Evolutionary conservation across 2,888 invertebrate species (phyloP), one percentile per base, ranked within the genome.

Genomic region (Stenodera caucasica): DNA sequence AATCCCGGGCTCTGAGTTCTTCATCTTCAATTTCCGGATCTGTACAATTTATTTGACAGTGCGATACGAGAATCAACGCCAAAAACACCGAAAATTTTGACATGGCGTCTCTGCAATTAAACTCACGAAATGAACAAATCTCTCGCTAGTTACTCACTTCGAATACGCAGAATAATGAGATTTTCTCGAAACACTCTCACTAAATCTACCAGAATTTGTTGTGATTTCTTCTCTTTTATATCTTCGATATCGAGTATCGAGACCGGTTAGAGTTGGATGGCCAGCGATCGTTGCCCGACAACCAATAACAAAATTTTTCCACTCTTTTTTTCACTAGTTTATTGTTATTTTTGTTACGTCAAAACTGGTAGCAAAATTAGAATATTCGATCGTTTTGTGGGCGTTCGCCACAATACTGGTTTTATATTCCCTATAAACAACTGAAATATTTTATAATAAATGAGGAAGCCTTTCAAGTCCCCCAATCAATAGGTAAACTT

Each of bases 1-100:
- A 87, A 67, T 86, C 84, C 33, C 83, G 80, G 0, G 88, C 90
- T 63, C 83, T 83, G 62, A 88, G 84, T 68, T 83, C 78, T 66
- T 84, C 84, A 57, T 84, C 84, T 68, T 86, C 79, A 49, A 78
- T 73, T 51, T 71, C 75, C 9, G 78, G 77, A 71, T 78, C 78
- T 2, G 70, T 67, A 45, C 60, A 57, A 9, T 11, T 12, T 15
- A 29, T 32, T 51, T 23, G 35, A 18, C 23, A 9, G 2, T 37
- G 23, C 1, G 26, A 2, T 15, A 23, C 2, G 5, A 26, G 6
- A n/a, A 57, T 26, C 14, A 51, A 23, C 12, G n/a, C 5, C 12
- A 15, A 1, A 11, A 57, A 33, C 26, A 33, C 9, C 7, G 6
- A 33, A 21, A 32, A 7, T 15, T 32, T 32, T 21, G 1, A 11